Evolutionary conservation across 64 coral and sea anemone genomes (phyloP).

Genomic region (Catalaphyllia jardinei): DNA sequence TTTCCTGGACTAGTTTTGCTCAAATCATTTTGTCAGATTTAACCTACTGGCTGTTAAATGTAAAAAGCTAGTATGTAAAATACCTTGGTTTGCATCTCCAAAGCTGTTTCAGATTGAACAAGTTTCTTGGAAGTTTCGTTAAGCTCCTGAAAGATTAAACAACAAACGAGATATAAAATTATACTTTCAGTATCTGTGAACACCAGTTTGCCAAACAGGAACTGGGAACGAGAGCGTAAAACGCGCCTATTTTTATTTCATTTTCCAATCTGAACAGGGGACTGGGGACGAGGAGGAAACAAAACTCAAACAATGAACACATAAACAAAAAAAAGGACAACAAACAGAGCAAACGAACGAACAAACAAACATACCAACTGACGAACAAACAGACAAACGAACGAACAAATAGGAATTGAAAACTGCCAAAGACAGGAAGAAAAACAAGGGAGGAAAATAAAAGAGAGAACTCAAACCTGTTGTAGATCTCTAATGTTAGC

Average conservation of each 20-base stretch:
- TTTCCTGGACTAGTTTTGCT: too few species aligned
- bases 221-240: too few species aligned
- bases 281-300: neutral
- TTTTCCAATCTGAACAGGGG: too few species aligned
- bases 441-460: neutral
- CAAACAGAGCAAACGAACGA: neutral
- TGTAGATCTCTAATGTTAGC: slow-evolving; percentile 42
- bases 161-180: neutral
- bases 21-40: too few species aligned
- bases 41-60: too few species aligned
- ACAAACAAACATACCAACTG: too few species aligned
- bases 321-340: too few species aligned
- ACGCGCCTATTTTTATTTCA: too few species aligned
- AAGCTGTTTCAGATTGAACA: slow-evolving; percentile 60
- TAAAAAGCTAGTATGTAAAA: too few species aligned
- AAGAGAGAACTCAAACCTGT: neutral
- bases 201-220: too few species aligned
- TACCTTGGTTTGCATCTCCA: slow-evolving; percentile 85
- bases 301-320: neutral
- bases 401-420: neutral
- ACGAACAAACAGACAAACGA: neutral
- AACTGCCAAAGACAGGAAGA: neutral
- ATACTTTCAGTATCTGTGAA: too few species aligned
- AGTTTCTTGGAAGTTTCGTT: slow-evolving; percentile 59
- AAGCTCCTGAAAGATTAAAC: slow-evolving; percentile 38